A percentile compares a stretch with the other conserved stretches of the same genome.
Conservation (phyloP, 2,888 invertebrate genomes). For the Magallana nippona region DNA sequence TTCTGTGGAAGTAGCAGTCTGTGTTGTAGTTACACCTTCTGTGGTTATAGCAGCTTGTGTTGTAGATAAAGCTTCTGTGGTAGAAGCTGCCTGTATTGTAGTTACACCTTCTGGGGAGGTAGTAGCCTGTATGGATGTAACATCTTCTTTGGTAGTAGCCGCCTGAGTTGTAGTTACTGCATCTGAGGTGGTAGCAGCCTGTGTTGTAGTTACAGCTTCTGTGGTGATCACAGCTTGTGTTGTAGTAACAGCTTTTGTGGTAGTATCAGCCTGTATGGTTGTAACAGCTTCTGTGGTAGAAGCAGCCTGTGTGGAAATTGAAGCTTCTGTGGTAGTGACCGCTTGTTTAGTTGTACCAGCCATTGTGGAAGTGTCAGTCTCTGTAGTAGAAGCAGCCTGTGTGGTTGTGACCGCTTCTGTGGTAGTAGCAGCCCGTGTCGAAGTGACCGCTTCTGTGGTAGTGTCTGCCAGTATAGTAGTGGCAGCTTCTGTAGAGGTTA, state of each 20-base stretch:
- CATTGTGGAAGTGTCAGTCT: not conserved
- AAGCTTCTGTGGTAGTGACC: not conserved
- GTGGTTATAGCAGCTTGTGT: not conserved
- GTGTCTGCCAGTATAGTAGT: not conserved
- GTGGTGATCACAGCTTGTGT: not conserved
- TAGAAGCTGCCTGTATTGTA: not conserved
- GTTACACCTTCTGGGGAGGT: not conserved
- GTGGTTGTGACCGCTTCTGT: not conserved
- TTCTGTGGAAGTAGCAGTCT: not conserved
- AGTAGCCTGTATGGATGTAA: not conserved
- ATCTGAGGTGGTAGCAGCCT: not conserved
- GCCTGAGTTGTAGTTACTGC: not conserved
- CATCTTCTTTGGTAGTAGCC: not conserved
- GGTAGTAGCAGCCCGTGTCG: not conserved
- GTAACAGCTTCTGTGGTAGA: not conserved
- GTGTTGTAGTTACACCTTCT: not conserved
- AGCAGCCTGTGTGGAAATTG: not conserved
- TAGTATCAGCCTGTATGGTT: not conserved
- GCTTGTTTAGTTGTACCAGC: not conserved
- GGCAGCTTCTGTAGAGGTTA: not conserved
- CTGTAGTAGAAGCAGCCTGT: not conserved
- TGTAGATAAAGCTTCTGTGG: not conserved
- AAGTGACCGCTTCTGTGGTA: not conserved
- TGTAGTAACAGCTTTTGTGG: not conserved
- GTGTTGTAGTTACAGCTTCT: not conserved